Conservation (phyloP, 2,113 vertebrate species). For the Empidonax alnorum region DNA sequence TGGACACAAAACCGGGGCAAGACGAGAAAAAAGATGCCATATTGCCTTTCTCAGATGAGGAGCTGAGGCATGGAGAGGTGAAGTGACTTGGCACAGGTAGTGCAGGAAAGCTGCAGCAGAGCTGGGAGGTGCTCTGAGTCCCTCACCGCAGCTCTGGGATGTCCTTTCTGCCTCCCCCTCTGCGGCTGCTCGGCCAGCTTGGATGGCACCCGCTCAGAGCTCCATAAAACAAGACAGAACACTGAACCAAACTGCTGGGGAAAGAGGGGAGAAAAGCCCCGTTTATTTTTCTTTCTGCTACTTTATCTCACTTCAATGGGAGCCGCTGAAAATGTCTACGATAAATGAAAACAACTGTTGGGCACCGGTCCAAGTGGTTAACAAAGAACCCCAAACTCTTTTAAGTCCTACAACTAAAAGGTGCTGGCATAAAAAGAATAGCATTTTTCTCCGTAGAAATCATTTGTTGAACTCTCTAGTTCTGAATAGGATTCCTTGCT, state of each 20-base stretch:
- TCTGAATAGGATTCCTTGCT: not conserved
- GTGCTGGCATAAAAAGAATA: constrained; percentile 69
- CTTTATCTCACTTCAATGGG: constrained; percentile 71
- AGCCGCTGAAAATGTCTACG: constrained; percentile 53
- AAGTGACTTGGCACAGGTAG: not conserved
- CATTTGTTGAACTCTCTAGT: constrained; percentile 46
- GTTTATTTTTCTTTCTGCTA: constrained; percentile 66
- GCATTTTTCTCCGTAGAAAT: constrained; percentile 69
- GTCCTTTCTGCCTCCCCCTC: not conserved
- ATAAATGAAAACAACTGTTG: constrained; percentile 74
- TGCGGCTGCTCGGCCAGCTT: rapidly evolving
- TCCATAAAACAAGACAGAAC: not conserved
- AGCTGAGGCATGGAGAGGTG: not conserved
- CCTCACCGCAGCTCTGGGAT: rapidly evolving
- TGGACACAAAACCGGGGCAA: not conserved
- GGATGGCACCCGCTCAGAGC: not conserved
- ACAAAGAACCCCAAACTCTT: constrained; percentile 71
- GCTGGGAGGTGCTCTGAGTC: not conserved
- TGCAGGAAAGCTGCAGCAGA: not conserved
- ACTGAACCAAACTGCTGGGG: not conserved
- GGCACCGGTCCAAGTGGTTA: constrained; percentile 65
- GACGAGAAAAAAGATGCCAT: not conserved
- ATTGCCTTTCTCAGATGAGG: not conserved
- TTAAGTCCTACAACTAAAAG: constrained; percentile 66
- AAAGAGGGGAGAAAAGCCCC: not conserved